Evolutionary conservation across 2,888 invertebrate genomes (phyloP), one percentile per base, ranked within the genome.

Genomic region (Pristionchus arcanus): DNA sequence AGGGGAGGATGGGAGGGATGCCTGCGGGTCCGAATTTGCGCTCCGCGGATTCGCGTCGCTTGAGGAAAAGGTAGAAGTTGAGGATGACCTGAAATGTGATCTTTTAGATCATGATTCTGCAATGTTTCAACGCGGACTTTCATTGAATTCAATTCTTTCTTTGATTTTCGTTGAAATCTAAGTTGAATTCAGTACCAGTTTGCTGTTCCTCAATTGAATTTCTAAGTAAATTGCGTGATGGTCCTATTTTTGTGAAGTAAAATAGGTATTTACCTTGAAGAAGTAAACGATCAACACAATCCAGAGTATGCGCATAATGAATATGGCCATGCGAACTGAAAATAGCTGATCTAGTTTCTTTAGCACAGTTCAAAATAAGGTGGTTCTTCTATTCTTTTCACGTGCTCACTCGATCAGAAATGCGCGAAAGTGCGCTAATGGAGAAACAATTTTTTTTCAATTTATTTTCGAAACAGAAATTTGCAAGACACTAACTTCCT

Each of bases 51-150:
- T 63, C 63, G 25, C 63, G 63, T n/a, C 63, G 25, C 63, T 63
- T 25, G 63, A 71, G 68, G 34, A 71, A 71, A 15, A 28, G 68
- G 68, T 71, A 71, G 68, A 71, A 71, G 68, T 71, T 71, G 68
- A 71, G 16, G 68, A 71, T 71, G 34, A 71, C 34, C 68, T 71
- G 68, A 11, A 71, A 34, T 0, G 9, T n/a, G n/a, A n/a, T n/a
- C n/a, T n/a, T n/a, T n/a, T n/a, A n/a, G n/a, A n/a, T n/a, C n/a
- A n/a, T n/a, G n/a, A n/a, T n/a, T n/a, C n/a, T n/a, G n/a, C n/a
- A n/a, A n/a, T n/a, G n/a, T n/a, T n/a, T n/a, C n/a, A n/a, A n/a
- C n/a, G n/a, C n/a, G n/a, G n/a, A n/a, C 13, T 49, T 49, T 9
- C 13, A 9, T 49, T 49, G 3, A 42, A 55, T 55, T 55, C 15